A percentile compares a stretch with the other conserved stretches of the same genome.
Evolutionary conservation across 2,113 vertebrate species (phyloP).

Genomic region (Elanus axillaris): DNA sequence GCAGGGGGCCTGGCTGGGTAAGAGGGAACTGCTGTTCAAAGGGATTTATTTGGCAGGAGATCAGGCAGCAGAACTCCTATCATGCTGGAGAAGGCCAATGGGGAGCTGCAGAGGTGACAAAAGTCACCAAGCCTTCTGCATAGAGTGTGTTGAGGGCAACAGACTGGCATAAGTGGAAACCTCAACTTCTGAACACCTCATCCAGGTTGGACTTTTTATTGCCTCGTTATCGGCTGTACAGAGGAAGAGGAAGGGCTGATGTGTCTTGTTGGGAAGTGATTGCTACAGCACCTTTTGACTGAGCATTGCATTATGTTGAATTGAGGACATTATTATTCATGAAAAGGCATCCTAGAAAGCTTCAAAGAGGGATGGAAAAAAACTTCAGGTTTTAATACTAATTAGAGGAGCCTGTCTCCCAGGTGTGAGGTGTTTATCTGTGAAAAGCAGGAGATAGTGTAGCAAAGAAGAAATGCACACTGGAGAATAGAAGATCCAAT

Average conservation of each 20-base stretch:
- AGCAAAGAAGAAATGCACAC: constrained; percentile 56
- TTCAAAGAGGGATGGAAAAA: constrained; percentile 61
- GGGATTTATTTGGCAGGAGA: not conserved
- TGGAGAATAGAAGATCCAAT: constrained; percentile 54
- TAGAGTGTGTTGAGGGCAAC: not conserved
- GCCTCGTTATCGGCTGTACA: not conserved
- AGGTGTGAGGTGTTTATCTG: constrained; percentile 75
- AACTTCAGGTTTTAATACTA: constrained; percentile 71
- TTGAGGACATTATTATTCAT: constrained; percentile 72
- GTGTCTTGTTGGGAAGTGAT: not conserved
- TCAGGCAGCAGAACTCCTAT: not conserved
- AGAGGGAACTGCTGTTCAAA: not conserved
- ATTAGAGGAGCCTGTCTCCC: constrained; percentile 74
- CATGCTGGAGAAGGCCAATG: not conserved
- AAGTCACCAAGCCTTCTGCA: not conserved
- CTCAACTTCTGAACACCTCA: not conserved
- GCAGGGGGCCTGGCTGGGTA: not conserved
- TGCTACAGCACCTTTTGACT: constrained; percentile 44
- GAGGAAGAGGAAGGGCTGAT: not conserved
- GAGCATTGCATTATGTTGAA: constrained; percentile 34
- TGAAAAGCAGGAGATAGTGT: constrained; percentile 65
- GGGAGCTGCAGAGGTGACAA: not conserved
- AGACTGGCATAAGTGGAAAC: not conserved
- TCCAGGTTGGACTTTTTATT: not conserved
- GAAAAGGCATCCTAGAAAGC: constrained; percentile 64